Conservation (phyloP, 2,113 vertebrate species). For the Paradoxurus hermaphroditus region DNA sequence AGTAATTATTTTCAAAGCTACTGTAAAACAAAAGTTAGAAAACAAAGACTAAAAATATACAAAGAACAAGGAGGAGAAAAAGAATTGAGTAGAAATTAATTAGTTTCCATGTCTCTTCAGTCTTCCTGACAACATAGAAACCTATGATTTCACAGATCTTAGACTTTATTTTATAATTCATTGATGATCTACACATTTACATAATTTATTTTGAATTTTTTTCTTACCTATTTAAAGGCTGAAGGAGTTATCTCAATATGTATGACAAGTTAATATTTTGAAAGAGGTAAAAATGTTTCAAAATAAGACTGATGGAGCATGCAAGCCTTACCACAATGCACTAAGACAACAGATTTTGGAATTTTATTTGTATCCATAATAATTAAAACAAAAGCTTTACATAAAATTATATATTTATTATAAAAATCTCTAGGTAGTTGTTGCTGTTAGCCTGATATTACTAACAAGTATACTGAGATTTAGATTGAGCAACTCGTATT, state of each 20-base stretch:
- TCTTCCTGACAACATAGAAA: neutral
- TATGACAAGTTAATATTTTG: neutral
- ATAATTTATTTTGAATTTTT: neutral
- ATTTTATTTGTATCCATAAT: neutral
- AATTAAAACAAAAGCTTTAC: neutral
- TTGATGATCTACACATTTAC: neutral
- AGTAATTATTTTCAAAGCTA: neutral
- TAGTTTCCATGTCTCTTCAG: neutral
- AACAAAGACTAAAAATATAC: neutral
- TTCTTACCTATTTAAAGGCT: neutral
- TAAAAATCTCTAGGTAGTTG: neutral
- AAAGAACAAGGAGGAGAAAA: neutral
- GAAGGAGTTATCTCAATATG: neutral
- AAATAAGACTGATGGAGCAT: neutral
- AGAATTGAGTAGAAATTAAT: neutral
- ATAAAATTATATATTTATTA: neutral
- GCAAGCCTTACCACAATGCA: neutral
- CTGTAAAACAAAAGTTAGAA: neutral
- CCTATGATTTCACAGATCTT: neutral
- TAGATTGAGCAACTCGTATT: neutral
- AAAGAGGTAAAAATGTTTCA: neutral
- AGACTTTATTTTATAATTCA: neutral
- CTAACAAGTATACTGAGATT: neutral
- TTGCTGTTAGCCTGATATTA: neutral
- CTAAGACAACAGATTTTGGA: neutral